These are phyloP conservation scores for Zhengitettix transpicula DNA, from an alignment of 2,888 invertebrate genomes.

Conservation along the genomic window DNA sequence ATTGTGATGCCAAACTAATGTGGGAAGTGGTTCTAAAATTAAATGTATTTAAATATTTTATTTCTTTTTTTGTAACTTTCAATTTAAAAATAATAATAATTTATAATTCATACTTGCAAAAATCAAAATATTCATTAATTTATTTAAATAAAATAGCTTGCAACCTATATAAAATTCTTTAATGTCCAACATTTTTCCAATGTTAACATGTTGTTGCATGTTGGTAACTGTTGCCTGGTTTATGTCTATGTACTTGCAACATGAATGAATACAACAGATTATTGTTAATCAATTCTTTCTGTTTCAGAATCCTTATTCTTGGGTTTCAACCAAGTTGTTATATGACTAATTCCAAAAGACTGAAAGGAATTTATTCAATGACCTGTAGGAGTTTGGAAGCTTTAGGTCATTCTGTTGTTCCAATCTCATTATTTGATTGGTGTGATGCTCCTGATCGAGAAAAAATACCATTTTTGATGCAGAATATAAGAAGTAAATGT, in stretches of 20 bases:
- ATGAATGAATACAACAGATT: conserved; percentile 1
- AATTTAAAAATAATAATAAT: too few relatives aligned
- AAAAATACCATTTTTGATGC: conserved; percentile 44
- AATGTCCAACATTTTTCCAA: too few relatives aligned
- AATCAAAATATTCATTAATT: too few relatives aligned
- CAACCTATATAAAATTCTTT: too few relatives aligned
- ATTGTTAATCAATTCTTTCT: conserved; percentile 9
- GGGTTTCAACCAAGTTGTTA: conserved; percentile 35
- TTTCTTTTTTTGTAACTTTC: too few relatives aligned
- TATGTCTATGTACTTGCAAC: neutral
- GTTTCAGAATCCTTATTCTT: conserved; percentile 39
- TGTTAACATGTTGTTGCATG: too few relatives aligned
- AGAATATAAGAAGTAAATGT: conserved; percentile 16
- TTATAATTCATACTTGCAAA: too few relatives aligned
- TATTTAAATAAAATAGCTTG: too few relatives aligned
- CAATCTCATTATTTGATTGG: conserved; percentile 38
- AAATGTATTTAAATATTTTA: too few relatives aligned
- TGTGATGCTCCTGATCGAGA: conserved; percentile 34
- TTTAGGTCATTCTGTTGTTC: conserved; percentile 35
- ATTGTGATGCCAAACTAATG: too few relatives aligned
- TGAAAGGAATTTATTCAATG: conserved; percentile 35
- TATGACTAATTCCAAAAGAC: conserved; percentile 37
- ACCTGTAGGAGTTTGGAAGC: conserved; percentile 37
- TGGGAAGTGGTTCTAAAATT: too few relatives aligned
- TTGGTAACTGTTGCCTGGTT: too few relatives aligned